Evolutionary conservation across 2,888 invertebrate genomes (phyloP).

Genomic region (Acronicta psi): DNA sequence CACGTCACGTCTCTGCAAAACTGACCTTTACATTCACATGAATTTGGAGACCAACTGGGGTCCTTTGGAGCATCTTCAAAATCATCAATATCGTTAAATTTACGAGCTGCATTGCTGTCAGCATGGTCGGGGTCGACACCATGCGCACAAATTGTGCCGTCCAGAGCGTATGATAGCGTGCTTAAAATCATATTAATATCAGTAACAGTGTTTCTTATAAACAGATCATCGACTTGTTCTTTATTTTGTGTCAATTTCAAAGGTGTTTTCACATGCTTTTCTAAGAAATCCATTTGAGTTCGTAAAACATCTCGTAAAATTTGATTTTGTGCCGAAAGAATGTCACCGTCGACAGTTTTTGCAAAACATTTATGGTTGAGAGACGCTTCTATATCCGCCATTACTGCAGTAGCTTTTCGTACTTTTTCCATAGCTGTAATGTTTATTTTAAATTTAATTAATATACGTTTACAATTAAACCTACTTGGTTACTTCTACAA

Average conservation of each 20-base stretch:
- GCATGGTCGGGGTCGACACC: constrained; percentile 6
- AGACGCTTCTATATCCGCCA: constrained; percentile 61
- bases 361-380: constrained; percentile 64
- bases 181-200: constrained; percentile 67
- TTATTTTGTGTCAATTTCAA: constrained; percentile 12
- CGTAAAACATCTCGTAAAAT: constrained; percentile 63
- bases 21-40: constrained; percentile 67
- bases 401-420: constrained; percentile 58
- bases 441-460: constrained; percentile 2
- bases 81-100: constrained; percentile 27
- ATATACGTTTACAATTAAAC: no score
- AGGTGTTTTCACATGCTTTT: constrained; percentile 37
- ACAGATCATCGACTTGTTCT: constrained; percentile 30
- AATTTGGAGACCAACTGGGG: constrained; percentile 53
- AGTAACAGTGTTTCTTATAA: constrained; percentile 51
- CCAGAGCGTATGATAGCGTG: constrained; percentile 64
- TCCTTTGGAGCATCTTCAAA: constrained; percentile 37
- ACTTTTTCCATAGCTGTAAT: constrained; percentile 68
- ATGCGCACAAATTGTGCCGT: constrained; percentile 65
- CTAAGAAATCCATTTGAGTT: constrained; percentile 65
- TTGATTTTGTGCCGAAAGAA: constrained; percentile 62
- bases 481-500: no score
- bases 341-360: constrained; percentile 38
- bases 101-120: constrained; percentile 14
- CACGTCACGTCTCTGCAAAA: constrained; percentile 64